A percentile compares a stretch with the other conserved stretches of the same genome.
Evolutionary conservation across 1,140 invertebrate genomes (phyloP).

Genomic region (Lordiphosa clarofinis): DNA sequence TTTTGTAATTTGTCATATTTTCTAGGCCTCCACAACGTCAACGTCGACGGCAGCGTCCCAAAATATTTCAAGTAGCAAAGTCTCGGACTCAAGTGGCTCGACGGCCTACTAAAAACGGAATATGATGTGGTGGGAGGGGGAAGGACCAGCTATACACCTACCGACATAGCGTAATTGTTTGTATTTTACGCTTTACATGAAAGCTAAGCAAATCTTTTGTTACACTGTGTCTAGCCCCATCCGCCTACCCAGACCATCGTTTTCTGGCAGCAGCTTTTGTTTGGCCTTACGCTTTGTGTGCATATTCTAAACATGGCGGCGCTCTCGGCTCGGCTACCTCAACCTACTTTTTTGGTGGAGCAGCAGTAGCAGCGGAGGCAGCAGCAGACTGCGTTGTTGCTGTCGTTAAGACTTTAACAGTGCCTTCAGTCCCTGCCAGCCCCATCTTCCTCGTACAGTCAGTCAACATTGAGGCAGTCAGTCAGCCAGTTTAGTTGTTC

Average conservation of each 20-base stretch:
- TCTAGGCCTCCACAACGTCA: slow-evolving; percentile 38
- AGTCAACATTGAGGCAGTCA: slow-evolving; percentile 46
- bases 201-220: slow-evolving; percentile 78
- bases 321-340: slow-evolving; percentile 62
- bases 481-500: slow-evolving; percentile 35
- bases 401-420: slow-evolving; percentile 62
- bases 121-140: background rate
- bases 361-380: slow-evolving; percentile 7
- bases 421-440: slow-evolving; percentile 25
- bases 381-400: slow-evolving; percentile 35
- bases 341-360: slow-evolving; percentile 62
- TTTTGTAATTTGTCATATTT: slow-evolving; percentile 75
- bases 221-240: slow-evolving; percentile 62
- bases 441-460: slow-evolving; percentile 22
- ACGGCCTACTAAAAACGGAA: slow-evolving; percentile 59
- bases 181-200: slow-evolving; percentile 78
- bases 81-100: slow-evolving; percentile 66
- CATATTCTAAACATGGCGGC: slow-evolving; percentile 74
- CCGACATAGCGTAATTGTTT: slow-evolving; percentile 70
- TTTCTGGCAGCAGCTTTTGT: slow-evolving; percentile 44
- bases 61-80: slow-evolving; percentile 65
- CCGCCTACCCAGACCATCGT: slow-evolving; percentile 14
- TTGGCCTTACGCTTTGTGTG: slow-evolving; percentile 69
- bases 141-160: slow-evolving; percentile 2
- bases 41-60: slow-evolving; percentile 25